These are phyloP conservation scores for Lagria hirta DNA, from an alignment of 2,888 invertebrate genomes.

Conservation along the genomic window DNA sequence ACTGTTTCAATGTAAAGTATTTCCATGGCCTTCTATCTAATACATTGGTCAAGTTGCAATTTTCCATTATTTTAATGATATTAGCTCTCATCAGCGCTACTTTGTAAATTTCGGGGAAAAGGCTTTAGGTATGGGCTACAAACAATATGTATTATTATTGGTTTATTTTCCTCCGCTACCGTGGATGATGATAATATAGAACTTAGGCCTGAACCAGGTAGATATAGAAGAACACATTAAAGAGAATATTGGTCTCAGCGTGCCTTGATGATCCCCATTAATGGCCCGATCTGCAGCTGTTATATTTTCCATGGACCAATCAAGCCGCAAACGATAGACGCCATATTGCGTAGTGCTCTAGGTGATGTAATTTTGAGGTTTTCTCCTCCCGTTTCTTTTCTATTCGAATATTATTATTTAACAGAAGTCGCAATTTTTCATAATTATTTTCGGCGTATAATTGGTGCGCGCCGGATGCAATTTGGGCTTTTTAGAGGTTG, in stretches of 20 bases:
- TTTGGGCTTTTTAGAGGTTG: no score
- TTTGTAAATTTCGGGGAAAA: no score
- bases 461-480: no score
- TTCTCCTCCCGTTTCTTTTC: slow-evolving; percentile 24
- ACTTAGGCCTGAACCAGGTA: slow-evolving; percentile 32
- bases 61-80: no score
- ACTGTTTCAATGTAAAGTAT: no score
- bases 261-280: slow-evolving; percentile 50
- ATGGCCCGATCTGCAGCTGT: slow-evolving; percentile 53
- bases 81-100: no score
- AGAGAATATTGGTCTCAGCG: slow-evolving; percentile 47
- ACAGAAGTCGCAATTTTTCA: slow-evolving; percentile 22
- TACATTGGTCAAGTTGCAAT: no score
- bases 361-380: slow-evolving; percentile 42
- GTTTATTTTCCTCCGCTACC: no score
- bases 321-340: slow-evolving; percentile 46
- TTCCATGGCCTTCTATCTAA: no score
- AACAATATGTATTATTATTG: no score
- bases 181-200: no score
- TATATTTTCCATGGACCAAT: slow-evolving; percentile 54
- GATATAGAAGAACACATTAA: slow-evolving; percentile 41
- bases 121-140: no score
- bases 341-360: slow-evolving; percentile 49
- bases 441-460: slow-evolving; percentile 19
- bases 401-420: slow-evolving; percentile 9